Conservation (phyloP, 2,888 invertebrate species). For the Caenorhabditis becei region DNA sequence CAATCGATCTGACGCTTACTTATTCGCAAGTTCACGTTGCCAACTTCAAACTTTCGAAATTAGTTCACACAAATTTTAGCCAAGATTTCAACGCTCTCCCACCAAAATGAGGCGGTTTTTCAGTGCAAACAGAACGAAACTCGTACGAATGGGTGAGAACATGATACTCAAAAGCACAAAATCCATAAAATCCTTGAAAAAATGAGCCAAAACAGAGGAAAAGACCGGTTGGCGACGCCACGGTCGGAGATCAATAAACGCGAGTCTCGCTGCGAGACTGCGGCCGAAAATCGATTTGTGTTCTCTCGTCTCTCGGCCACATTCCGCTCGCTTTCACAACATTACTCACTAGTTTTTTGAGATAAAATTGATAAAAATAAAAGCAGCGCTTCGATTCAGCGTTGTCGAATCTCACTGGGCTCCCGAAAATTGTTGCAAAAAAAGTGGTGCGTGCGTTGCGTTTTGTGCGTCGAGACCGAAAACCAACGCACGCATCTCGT, state of each 20-base stretch:
- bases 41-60: too few species aligned
- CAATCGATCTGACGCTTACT: too few species aligned
- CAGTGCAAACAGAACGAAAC: slow-evolving; percentile 14
- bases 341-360: slow-evolving; percentile 22
- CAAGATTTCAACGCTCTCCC: neutral
- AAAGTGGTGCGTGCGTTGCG: slow-evolving; percentile 55
- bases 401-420: neutral
- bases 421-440: neutral
- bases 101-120: slow-evolving; percentile 12
- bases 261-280: slow-evolving; percentile 22
- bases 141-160: slow-evolving; percentile 39
- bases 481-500: slow-evolving; percentile 42
- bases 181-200: slow-evolving; percentile 7
- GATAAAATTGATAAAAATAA: slow-evolving; percentile 6
- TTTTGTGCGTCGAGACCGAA: slow-evolving; percentile 57
- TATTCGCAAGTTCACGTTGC: too few species aligned
- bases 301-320: slow-evolving; percentile 38
- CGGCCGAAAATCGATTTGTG: slow-evolving; percentile 59
- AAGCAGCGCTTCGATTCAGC: neutral
- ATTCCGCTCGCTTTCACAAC: neutral
- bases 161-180: neutral
- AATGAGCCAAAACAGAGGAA: slow-evolving; percentile 42
- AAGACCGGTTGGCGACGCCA: slow-evolving; percentile 13
- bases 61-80: too few species aligned
- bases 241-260: slow-evolving; percentile 64